Base-by-base conservation (phyloP, 2,113 vertebrate genomes). In the Centrocercus urophasianus region DNA sequence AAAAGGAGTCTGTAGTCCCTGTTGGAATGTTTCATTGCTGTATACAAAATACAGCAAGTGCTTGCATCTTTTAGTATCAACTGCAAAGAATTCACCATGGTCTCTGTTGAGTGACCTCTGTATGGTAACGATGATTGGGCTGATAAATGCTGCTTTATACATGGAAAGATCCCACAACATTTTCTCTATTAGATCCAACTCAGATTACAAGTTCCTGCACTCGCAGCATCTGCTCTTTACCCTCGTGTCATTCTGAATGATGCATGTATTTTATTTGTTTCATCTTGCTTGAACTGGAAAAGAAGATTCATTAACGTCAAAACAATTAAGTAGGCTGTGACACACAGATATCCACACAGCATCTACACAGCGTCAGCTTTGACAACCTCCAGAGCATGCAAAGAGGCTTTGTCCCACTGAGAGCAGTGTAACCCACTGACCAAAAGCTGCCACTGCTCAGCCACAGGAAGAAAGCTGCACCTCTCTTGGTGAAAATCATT, bases 11-110 rank as follows among this genome's bases (percentile, higher is more conserved):
- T 93, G 94, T 89, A 72, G 88, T 86, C 93, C 67, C 75, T 88
- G 90, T 96, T 90, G 94, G 72, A 91, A 83, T 75, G 89, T 88
- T 87, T 94, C 93, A 94, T 93, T 72, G 66, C 92, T 89, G 88
- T 83, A 92, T 93, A 86, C 75, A 93, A 95, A 93, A 91, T 79
- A 86, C n/a, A 94, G 92, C 54, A 88, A 96, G 88, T 89, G 87
- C 89, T 94, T 89, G 67, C 90, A 89, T 93, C 93, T 95, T 94
- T 86, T 88, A 90, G 86, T 90, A 93, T 83, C 83, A 93, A 56
- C 94, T 94, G 65, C 59, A 88, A 88, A 83, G 71, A 72, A 78
- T 90, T 88, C 91, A 73, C 85, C 67, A 74, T 77, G 60, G 1
- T 65, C 83, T 81, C 83, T 81, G 47, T 52, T 81, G 42, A 10